A percentile compares a stretch with the other conserved stretches of the same genome.
These are phyloP conservation scores for Oreohelix idahoensis DNA, from an alignment of 1,140 invertebrate species.

Conservation along the genomic window DNA sequence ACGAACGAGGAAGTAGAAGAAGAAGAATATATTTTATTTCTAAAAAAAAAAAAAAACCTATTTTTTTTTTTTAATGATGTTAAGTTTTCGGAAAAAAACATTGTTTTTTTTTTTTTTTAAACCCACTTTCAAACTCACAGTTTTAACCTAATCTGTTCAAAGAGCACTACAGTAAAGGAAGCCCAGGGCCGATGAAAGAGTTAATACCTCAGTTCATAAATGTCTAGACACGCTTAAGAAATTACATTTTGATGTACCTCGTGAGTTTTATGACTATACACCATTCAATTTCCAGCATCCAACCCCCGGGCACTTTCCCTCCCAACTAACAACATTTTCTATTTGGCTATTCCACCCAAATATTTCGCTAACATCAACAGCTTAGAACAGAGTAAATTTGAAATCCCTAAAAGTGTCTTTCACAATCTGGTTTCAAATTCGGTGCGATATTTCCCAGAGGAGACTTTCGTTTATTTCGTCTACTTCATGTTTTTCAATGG, in stretches of 20 bases:
- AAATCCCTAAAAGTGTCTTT: slow-evolving; percentile 25
- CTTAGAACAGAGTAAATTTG: slow-evolving; percentile 1
- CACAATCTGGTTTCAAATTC: background rate
- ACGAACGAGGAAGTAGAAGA: too few species aligned
- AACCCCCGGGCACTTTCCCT: background rate
- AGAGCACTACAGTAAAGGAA: background rate
- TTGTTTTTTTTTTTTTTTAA: too few species aligned
- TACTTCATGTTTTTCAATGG: background rate
- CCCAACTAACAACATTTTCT: background rate
- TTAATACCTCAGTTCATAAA: background rate
- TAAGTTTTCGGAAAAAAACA: too few species aligned
- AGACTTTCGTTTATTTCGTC: background rate
- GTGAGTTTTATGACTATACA: background rate
- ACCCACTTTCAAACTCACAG: background rate
- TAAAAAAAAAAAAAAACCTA: too few species aligned
- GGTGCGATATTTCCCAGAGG: background rate
- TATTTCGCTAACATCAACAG: background rate
- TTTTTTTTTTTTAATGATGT: too few species aligned
- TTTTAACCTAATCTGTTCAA: background rate
- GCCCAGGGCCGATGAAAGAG: too few species aligned
- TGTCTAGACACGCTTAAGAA: background rate
- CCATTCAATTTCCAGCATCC: background rate
- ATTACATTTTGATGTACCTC: background rate
- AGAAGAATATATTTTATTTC: too few species aligned
- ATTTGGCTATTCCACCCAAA: background rate